Conservation (phyloP, 2,113 vertebrate species). For the Colinus virginianus region DNA sequence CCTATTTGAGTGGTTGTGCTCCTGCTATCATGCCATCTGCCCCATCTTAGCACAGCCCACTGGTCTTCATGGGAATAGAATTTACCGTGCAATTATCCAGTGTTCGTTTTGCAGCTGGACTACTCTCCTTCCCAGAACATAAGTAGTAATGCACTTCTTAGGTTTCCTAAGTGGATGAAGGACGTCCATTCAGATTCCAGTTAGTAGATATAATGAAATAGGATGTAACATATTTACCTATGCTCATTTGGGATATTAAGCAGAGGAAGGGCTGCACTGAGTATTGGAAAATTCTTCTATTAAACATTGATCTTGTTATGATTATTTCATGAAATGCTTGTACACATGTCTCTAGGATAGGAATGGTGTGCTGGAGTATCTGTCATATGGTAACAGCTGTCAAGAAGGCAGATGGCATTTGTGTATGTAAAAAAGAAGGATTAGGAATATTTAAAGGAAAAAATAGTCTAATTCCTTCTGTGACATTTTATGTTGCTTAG, state of each 20-base stretch:
- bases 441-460: not conserved
- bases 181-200: not conserved
- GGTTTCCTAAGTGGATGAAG: not conserved
- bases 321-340: not conserved
- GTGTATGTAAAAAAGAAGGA: not conserved
- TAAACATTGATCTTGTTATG: not conserved
- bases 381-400: not conserved
- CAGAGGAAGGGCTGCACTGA: not conserved
- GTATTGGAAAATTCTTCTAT: not conserved
- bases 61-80: not conserved
- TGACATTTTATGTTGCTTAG: not conserved
- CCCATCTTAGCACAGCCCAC: not conserved
- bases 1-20: not conserved
- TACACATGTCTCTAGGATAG: not conserved
- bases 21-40: fast-evolving
- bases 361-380: not conserved
- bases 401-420: not conserved
- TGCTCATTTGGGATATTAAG: not conserved
- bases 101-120: not conserved
- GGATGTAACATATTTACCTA: not conserved
- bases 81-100: not conserved
- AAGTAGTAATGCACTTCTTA: not conserved
- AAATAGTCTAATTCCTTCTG: not conserved
- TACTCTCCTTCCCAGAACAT: not conserved
- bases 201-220: not conserved